Evolutionary conservation across 2,888 invertebrate genomes (phyloP).

Genomic region (Orthosia incerta): DNA sequence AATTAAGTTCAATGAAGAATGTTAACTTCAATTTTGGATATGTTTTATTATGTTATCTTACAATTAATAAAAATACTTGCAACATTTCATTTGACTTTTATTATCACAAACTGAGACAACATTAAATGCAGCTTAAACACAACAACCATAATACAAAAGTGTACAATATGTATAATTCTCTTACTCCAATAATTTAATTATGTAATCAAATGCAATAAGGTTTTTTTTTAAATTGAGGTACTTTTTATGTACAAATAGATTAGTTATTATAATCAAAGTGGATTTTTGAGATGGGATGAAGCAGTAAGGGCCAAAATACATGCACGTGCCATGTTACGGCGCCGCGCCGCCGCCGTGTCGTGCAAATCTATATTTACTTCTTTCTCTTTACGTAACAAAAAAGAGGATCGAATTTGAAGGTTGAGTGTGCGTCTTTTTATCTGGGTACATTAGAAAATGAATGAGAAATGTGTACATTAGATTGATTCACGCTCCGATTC

Average conservation of each 20-base stretch:
- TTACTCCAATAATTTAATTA: slow-evolving; percentile 73
- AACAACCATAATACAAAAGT: slow-evolving; percentile 88
- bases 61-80: slow-evolving; percentile 71
- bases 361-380: neutral
- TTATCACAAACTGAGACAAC: slow-evolving; percentile 89
- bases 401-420: neutral
- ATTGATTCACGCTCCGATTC: neutral
- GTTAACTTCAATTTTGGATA: slow-evolving; percentile 32
- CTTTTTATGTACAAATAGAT: slow-evolving; percentile 5
- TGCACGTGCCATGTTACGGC: neutral
- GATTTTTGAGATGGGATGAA: neutral
- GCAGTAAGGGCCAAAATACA: neutral
- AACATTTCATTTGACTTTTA: slow-evolving; percentile 83
- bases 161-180: slow-evolving; percentile 77
- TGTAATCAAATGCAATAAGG: slow-evolving; percentile 79
- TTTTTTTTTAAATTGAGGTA: slow-evolving; percentile 70
- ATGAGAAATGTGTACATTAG: neutral
- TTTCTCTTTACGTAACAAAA: too few species aligned
- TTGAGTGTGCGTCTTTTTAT: neutral
- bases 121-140: slow-evolving; percentile 89
- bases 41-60: slow-evolving; percentile 29
- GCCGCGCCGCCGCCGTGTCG: too few species aligned
- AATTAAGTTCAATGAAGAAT: slow-evolving; percentile 7
- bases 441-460: too few species aligned
- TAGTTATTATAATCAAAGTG: neutral